A percentile compares a stretch with the other conserved stretches of the same genome.
These are phyloP conservation scores for Gryllus longicercus DNA, from an alignment of 2,888 invertebrate genomes.

Conservation along the genomic window DNA sequence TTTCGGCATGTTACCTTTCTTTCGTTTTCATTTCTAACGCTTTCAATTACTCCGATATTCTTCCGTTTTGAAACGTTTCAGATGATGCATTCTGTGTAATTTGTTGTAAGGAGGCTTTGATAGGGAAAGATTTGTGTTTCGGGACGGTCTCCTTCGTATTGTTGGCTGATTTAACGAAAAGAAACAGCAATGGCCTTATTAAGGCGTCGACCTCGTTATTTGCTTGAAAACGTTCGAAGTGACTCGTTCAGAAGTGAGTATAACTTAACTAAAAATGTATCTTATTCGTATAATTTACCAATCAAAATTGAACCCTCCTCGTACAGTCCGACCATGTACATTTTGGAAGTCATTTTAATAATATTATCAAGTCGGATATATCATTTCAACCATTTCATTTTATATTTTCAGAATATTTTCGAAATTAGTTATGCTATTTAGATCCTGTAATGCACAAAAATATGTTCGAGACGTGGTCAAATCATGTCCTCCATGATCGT, in stretches of 20 bases:
- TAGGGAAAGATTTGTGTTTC: background rate
- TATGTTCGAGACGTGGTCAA: too few relatives aligned
- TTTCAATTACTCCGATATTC: background rate
- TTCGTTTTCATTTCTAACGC: background rate
- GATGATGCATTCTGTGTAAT: background rate
- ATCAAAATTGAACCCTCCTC: too few relatives aligned
- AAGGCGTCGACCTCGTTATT: conserved; percentile 17
- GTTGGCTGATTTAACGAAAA: conserved; percentile 1
- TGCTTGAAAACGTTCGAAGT: conserved; percentile 5
- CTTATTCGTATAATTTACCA: too few relatives aligned
- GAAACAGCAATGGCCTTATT: conserved; percentile 10
- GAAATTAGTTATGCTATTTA: too few relatives aligned
- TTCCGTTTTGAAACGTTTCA: background rate
- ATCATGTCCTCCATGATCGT: too few relatives aligned
- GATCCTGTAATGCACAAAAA: too few relatives aligned
- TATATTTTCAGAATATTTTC: too few relatives aligned
- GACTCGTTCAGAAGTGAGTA: conserved; percentile 17
- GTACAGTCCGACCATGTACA: too few relatives aligned
- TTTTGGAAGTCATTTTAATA: too few relatives aligned
- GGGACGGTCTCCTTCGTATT: conserved; percentile 17
- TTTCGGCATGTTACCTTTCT: background rate
- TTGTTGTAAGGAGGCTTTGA: background rate
- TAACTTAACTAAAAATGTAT: background rate
- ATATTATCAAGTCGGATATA: too few relatives aligned
- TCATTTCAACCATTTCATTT: too few relatives aligned